These are phyloP conservation scores for Odontamblyopus rebecca DNA, from an alignment of 2,797 vertebrate genomes.

Conservation along the genomic window DNA sequence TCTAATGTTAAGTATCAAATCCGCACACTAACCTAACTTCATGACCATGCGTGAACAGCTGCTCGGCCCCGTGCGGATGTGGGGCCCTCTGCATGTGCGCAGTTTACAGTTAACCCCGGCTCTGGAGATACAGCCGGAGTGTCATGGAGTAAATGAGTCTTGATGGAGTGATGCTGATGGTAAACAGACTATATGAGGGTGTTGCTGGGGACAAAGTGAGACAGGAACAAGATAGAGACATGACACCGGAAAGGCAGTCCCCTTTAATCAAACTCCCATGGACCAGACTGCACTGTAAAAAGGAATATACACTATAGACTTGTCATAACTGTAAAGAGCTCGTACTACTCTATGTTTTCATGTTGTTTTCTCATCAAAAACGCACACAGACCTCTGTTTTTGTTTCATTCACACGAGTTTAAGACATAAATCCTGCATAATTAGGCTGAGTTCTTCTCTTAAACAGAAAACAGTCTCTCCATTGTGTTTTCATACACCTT, in stretches of 20 bases:
- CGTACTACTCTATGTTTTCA: too few species aligned
- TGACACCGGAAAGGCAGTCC: conserved; percentile 45
- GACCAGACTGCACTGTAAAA: conserved; percentile 14
- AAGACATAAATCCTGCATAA: too few species aligned
- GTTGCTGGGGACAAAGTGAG: conserved; percentile 16
- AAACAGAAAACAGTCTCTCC: too few species aligned
- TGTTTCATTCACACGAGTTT: too few species aligned
- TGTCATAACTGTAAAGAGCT: not conserved
- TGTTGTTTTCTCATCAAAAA: too few species aligned
- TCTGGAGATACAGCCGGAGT: conserved; percentile 2
- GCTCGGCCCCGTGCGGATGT: not conserved
- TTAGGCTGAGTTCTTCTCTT: too few species aligned
- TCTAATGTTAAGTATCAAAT: too few species aligned
- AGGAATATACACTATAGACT: not conserved
- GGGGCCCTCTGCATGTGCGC: not conserved
- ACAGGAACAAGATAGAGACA: conserved; percentile 48
- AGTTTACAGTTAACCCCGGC: not conserved
- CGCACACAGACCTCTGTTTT: too few species aligned
- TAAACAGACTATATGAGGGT: conserved; percentile 27
- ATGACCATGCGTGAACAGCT: too few species aligned
- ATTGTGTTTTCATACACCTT: too few species aligned
- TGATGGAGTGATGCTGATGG: conserved; percentile 18
- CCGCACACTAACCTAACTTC: too few species aligned
- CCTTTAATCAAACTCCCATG: conserved; percentile 41
- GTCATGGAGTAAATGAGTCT: conserved; percentile 34